Evolutionary conservation across 1,140 invertebrate genomes (phyloP).

Genomic region (Anthonomus grandis): DNA sequence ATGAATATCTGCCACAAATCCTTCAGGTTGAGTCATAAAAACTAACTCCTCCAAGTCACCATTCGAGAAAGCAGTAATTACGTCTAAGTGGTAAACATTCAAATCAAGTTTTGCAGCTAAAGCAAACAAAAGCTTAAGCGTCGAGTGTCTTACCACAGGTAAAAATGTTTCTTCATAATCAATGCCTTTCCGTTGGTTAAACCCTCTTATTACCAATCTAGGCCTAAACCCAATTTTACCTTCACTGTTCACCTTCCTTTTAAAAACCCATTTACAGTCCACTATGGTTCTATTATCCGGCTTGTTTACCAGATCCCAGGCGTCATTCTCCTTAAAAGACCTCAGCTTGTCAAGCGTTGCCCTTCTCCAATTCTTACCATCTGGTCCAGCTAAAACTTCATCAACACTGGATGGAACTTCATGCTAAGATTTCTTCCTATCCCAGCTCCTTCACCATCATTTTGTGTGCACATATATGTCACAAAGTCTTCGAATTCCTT

Average conservation of each 20-base stretch:
- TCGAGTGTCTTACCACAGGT: constrained; percentile 32
- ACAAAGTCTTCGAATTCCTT: constrained; percentile 27
- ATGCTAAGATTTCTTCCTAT: too few relatives aligned
- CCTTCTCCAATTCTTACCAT: constrained; percentile 36
- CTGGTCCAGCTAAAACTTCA: constrained; percentile 33
- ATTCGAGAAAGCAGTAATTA: constrained; percentile 48
- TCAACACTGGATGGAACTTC: too few relatives aligned
- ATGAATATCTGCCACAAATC: constrained; percentile 30
- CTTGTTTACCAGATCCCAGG: constrained; percentile 42
- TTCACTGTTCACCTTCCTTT: constrained; percentile 37
- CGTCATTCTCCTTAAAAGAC: constrained; percentile 40
- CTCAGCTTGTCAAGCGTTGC: constrained; percentile 38
- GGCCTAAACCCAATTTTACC: constrained; percentile 33
- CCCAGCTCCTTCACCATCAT: too few relatives aligned
- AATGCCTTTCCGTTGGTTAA: constrained; percentile 15
- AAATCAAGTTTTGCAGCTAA: constrained; percentile 35
- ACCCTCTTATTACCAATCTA: too few relatives aligned
- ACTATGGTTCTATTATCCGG: constrained; percentile 40
- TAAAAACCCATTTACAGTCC: constrained; percentile 46
- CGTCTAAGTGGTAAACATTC: constrained; percentile 39
- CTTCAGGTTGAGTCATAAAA: constrained; percentile 36
- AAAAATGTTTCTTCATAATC: constrained; percentile 29
- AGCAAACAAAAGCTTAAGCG: constrained; percentile 32
- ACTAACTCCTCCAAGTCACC: constrained; percentile 41
- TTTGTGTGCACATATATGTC: constrained; percentile 7